phyloP scores from a whole-genome alignment of 2,113 vertebrate species.

The Nanorana parkeri region DNA sequence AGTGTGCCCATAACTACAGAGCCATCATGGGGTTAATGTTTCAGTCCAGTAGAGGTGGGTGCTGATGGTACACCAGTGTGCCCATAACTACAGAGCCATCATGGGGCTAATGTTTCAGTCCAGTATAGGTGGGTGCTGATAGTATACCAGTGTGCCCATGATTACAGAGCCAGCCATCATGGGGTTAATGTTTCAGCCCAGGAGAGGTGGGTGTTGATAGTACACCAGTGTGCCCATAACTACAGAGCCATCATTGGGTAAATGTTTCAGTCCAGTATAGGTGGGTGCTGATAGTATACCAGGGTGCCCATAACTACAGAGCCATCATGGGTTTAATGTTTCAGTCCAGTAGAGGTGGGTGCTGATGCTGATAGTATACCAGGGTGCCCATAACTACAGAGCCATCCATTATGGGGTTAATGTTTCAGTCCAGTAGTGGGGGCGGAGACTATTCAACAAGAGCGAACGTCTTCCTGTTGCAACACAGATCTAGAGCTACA shows the following conservation, averaged over 20 bases:
- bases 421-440: not conserved
- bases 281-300: no score
- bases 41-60: not conserved
- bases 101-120: not conserved
- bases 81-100: no score
- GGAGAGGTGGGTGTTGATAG: no score
- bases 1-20: no score
- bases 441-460: not conserved
- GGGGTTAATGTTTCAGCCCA: not conserved
- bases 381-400: no score
- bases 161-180: no score
- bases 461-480: not conserved
- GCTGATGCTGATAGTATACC: no score
- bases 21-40: not conserved
- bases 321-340: not conserved
- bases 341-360: not conserved
- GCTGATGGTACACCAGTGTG: no score
- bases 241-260: not conserved
- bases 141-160: no score
- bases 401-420: not conserved
- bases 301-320: no score
- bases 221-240: no score
- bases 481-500: not conserved
- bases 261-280: not conserved
- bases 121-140: no score